Conservation (phyloP, 2,113 vertebrate species). For the Amia ocellicauda region DNA sequence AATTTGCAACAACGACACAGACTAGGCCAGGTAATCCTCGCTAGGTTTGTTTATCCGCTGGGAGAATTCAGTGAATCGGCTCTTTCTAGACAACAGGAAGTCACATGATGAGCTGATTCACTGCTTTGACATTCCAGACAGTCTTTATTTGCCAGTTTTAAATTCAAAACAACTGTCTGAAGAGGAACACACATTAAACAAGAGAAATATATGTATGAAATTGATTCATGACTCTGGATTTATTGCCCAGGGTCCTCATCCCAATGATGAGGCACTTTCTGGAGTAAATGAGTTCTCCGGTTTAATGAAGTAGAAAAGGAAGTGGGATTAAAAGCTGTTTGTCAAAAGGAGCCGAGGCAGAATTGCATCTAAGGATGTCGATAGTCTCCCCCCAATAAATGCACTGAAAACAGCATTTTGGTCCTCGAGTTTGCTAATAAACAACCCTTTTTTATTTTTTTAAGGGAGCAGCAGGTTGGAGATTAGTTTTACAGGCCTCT, state of each 20-base stretch:
- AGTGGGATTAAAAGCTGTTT: conserved; percentile 33
- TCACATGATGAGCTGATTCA: conserved; percentile 46
- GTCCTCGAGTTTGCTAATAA: no score
- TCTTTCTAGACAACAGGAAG: conserved; percentile 46
- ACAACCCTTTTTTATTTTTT: background rate
- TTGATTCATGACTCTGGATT: conserved; percentile 35
- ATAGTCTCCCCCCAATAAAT: background rate
- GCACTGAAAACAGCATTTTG: no score
- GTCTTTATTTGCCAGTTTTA: conserved; percentile 5
- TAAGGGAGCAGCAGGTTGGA: no score
- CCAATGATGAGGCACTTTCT: conserved; percentile 37
- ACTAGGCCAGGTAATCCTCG: no score
- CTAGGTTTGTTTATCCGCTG: no score
- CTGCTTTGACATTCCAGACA: conserved; percentile 22
- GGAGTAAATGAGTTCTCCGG: conserved; percentile 40
- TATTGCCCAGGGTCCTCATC: conserved; percentile 34
- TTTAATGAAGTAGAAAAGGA: conserved; percentile 47
- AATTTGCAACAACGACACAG: no score
- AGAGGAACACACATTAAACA: conserved; percentile 10
- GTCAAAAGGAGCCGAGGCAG: conserved; percentile 23
- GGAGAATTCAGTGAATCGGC: no score
- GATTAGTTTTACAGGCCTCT: no score
- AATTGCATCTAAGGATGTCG: conserved; percentile 9
- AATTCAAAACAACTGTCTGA: conserved; percentile 11
- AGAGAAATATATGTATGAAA: conserved; percentile 33